A percentile compares a stretch with the other conserved stretches of the same genome.
Conservation (phyloP, 2,113 vertebrate species). For the Montifringilla adamsi region DNA sequence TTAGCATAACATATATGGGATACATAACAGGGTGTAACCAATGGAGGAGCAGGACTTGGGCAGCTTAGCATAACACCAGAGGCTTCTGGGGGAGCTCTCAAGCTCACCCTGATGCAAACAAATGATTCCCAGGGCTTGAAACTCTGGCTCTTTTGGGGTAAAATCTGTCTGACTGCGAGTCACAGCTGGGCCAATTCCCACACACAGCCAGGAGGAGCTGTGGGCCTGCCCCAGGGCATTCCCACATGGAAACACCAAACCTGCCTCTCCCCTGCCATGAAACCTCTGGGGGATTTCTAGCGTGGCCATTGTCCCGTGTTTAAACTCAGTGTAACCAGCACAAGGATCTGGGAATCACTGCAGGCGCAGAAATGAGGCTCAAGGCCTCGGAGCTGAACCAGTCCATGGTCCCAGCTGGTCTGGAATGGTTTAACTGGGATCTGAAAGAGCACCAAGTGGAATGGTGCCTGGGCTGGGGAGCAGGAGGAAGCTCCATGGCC, state of each 20-base stretch:
- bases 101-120: background rate
- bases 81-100: background rate
- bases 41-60: background rate
- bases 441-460: background rate
- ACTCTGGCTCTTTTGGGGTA: background rate
- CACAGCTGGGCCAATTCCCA: background rate
- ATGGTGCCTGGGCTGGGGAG: background rate
- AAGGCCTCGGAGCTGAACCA: background rate
- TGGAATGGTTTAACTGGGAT: background rate
- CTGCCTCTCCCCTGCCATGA: background rate
- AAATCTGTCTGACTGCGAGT: background rate
- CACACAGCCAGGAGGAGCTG: background rate
- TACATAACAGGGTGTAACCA: background rate
- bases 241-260: background rate
- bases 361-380: rapidly evolving
- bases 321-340: background rate
- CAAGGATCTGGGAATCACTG: rapidly evolving
- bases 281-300: background rate
- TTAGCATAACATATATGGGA: background rate
- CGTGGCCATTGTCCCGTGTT: rapidly evolving
- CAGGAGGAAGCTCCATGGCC: background rate
- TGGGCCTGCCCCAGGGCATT: background rate
- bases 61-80: background rate
- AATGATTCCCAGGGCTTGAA: background rate
- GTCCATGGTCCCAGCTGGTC: background rate